phyloP scores from a whole-genome alignment of 2,888 invertebrate genomes.

The Andrena bucephala region DNA sequence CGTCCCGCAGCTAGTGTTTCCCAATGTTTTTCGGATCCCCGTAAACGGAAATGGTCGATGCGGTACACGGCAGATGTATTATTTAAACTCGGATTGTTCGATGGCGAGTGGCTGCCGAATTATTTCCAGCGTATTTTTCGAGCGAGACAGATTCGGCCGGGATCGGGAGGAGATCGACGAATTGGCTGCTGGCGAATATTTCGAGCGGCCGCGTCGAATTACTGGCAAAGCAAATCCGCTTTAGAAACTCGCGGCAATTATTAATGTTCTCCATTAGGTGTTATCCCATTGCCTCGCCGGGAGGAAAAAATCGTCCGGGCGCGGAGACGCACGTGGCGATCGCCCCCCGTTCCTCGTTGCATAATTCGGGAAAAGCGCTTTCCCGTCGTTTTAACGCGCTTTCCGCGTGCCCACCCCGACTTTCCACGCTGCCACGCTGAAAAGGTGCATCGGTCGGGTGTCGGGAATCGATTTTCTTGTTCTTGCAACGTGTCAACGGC shows the following conservation, averaged over 20 bases:
- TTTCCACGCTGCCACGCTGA: not conserved
- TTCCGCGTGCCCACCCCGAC: not conserved
- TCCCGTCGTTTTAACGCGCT: not conserved
- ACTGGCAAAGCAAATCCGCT: slow-evolving; percentile 64
- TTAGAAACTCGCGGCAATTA: slow-evolving; percentile 70
- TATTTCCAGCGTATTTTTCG: slow-evolving; percentile 56
- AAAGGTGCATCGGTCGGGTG: not conserved
- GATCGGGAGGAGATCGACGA: slow-evolving; percentile 27
- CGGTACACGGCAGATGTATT: slow-evolving; percentile 20
- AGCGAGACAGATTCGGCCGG: slow-evolving; percentile 21
- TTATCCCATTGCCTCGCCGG: slow-evolving; percentile 18
- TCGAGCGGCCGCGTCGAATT: slow-evolving; percentile 52
- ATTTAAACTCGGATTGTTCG: slow-evolving; percentile 52
- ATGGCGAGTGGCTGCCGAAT: slow-evolving; percentile 27
- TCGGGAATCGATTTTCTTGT: not conserved
- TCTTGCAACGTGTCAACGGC: not conserved
- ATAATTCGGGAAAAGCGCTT: slow-evolving; percentile 21
- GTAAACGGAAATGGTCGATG: no score
- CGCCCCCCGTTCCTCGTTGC: not conserved
- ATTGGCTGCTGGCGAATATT: slow-evolving; percentile 54
- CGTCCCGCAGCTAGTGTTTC: no score
- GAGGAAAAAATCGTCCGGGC: slow-evolving; percentile 29
- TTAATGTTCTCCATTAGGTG: slow-evolving; percentile 71
- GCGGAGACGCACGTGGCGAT: not conserved
- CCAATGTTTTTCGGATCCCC: no score